phyloP scores from a whole-genome alignment of 2,797 vertebrate genomes.

The Ctenosaura bakeri region DNA sequence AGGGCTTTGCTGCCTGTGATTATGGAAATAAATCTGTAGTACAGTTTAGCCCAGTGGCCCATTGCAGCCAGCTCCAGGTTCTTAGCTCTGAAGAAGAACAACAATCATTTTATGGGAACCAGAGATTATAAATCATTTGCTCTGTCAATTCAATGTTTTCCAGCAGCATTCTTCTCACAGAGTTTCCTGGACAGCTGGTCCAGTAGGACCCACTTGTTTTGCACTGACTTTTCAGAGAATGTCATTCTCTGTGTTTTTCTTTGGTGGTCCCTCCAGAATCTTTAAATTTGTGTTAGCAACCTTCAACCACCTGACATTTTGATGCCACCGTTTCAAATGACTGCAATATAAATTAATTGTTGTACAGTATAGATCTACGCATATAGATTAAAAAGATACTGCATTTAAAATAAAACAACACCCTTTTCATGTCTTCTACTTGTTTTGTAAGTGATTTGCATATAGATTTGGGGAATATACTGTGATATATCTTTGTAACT shows the following conservation, averaged over 20 bases:
- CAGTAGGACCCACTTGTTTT: slow-evolving; percentile 59
- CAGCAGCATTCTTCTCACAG: slow-evolving; percentile 53
- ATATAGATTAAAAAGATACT: too few species aligned
- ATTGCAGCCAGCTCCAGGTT: slow-evolving; percentile 52
- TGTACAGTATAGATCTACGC: background rate
- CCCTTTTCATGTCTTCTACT: background rate
- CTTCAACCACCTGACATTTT: slow-evolving; percentile 40
- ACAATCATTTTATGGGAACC: slow-evolving; percentile 71
- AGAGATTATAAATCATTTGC: slow-evolving; percentile 71
- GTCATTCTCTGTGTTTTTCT: slow-evolving; percentile 60
- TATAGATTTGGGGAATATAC: background rate
- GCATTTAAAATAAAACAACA: background rate
- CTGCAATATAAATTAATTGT: slow-evolving; percentile 45
- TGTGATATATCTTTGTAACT: too few species aligned
- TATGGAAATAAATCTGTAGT: slow-evolving; percentile 74
- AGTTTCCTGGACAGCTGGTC: slow-evolving; percentile 53
- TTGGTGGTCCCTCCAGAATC: slow-evolving; percentile 51
- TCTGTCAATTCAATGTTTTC: slow-evolving; percentile 71
- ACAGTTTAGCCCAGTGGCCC: slow-evolving; percentile 72
- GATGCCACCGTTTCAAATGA: slow-evolving; percentile 37
- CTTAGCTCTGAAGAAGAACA: slow-evolving; percentile 74
- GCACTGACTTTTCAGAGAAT: slow-evolving; percentile 27
- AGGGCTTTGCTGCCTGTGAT: slow-evolving; percentile 74
- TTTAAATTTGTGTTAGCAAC: slow-evolving; percentile 61
- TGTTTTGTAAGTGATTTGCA: slow-evolving; percentile 43